A percentile compares a stretch with the other conserved stretches of the same genome.
Evolutionary conservation across 2,113 vertebrate species (phyloP).

Genomic region (Martes martes): DNA sequence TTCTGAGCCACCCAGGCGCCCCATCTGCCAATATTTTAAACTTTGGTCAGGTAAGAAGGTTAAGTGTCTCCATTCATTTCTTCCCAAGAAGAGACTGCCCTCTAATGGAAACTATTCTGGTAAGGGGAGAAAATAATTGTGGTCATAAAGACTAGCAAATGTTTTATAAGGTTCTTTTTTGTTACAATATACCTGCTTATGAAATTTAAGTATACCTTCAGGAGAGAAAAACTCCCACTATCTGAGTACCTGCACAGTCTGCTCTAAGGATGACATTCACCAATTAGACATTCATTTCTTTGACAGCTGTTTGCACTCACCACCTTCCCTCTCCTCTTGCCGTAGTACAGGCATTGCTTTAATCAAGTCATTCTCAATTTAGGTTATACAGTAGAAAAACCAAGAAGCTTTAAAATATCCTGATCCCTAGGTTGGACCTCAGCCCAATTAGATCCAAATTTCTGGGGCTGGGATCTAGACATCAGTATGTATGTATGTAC

Average conservation of each 20-base stretch:
- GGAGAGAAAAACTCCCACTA: neutral
- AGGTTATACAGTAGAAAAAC: neutral
- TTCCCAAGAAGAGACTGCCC: slow-evolving; percentile 26
- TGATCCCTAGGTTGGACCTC: neutral
- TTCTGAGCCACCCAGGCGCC: too few relatives aligned
- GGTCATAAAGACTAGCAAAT: neutral
- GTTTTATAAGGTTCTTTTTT: neutral
- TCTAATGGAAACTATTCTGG: slow-evolving; percentile 33
- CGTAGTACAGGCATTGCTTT: neutral
- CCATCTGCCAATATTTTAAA: neutral
- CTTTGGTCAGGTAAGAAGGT: neutral
- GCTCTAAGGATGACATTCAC: neutral
- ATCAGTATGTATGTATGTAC: neutral
- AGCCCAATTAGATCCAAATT: neutral
- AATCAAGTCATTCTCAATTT: neutral
- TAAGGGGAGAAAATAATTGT: neutral
- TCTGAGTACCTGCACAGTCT: neutral
- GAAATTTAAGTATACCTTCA: neutral
- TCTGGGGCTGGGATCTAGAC: neutral
- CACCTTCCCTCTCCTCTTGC: neutral
- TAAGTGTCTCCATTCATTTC: neutral
- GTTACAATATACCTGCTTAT: neutral
- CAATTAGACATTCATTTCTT: neutral
- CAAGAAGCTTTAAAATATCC: neutral
- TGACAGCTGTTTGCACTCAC: neutral